Base-by-base conservation (phyloP, 2,888 invertebrate species). In the Cordilura impudica region DNA sequence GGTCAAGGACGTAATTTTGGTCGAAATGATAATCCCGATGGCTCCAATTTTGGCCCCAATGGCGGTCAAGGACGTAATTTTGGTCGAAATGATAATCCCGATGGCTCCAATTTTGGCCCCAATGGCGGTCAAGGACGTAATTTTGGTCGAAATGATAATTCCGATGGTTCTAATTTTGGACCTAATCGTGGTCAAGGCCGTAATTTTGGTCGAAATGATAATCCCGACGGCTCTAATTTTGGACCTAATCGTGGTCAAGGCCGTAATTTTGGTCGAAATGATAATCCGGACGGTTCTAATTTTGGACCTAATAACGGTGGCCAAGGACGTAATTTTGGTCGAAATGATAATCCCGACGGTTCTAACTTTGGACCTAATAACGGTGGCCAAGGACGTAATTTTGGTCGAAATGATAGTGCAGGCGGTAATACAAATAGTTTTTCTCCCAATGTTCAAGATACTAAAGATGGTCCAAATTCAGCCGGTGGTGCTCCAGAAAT, bases 301-400 rank as follows among this genome's bases (percentile, higher is more conserved):
- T 4, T 26, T 3, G 71, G 77, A 1, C 23, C 39, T 14, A 23
- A 26, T 26, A 26, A 26, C n/a, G 63, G 58, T 26, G 78, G 77
- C 29, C 58, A 60, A 23, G 67, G 69, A 23, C 70, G 72, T n/a
- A 73, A 70, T 26, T 43, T 65, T 2, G 61, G 23, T 19, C 63
- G 69, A 10, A 66, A 74, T 29, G 70, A 58, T 31, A 75, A 58
- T 29, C 67, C 61, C 16, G 69, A 18, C 63, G 67, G 74, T 5
- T 54, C 70, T n/a, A 63, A 71, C 18, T 67, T 71, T 49, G 61
- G 39, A 51, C 4, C 12, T 12, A 61, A 39, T 56, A 29, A 29
- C 2, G 23, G n/a, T 16, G 10, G 39, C 12, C n/a, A 19, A 19
- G 51, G 10, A 53, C 58, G 54, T 16, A 73, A 54, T n/a, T n/a